These are phyloP conservation scores for Eublepharis macularius DNA, from an alignment of 2,113 vertebrate genomes.

Conservation along the genomic window DNA sequence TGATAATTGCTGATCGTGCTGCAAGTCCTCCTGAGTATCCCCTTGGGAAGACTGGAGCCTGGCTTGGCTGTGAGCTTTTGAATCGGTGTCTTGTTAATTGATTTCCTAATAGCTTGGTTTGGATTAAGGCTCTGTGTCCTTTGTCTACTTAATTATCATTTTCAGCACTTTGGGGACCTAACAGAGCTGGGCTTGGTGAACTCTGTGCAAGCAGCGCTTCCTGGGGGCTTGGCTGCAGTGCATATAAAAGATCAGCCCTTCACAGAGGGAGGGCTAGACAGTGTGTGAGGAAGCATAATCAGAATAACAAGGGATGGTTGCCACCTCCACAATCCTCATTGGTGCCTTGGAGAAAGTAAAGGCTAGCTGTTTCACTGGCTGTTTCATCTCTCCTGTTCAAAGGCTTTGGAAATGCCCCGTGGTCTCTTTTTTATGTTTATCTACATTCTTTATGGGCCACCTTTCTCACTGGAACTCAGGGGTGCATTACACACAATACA, in stretches of 20 bases:
- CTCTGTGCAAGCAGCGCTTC: background rate
- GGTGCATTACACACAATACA: too few relatives aligned
- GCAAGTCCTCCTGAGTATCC: too few relatives aligned
- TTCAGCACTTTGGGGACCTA: background rate
- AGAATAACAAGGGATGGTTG: too few relatives aligned
- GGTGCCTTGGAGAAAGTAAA: too few relatives aligned
- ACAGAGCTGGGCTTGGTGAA: background rate
- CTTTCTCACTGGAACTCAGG: too few relatives aligned
- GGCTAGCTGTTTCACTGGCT: background rate
- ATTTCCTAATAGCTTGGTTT: conserved; percentile 18
- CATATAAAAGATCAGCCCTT: background rate
- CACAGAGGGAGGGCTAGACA: background rate
- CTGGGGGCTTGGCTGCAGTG: background rate
- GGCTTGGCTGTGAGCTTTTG: background rate
- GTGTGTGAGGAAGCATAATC: background rate
- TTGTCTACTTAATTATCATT: background rate
- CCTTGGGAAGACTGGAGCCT: background rate
- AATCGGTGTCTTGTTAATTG: background rate
- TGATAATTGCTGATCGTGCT: background rate
- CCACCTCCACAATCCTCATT: background rate
- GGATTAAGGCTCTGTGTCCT: background rate
- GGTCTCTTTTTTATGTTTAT: background rate
- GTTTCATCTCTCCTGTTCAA: background rate
- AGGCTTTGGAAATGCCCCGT: background rate
- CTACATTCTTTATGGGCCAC: too few relatives aligned